Percentiles rank a stretch among this genome's conserved stretches.
Evolutionary conservation across 2,888 invertebrate genomes (phyloP).

Genomic region (Coenonympha arcania): DNA sequence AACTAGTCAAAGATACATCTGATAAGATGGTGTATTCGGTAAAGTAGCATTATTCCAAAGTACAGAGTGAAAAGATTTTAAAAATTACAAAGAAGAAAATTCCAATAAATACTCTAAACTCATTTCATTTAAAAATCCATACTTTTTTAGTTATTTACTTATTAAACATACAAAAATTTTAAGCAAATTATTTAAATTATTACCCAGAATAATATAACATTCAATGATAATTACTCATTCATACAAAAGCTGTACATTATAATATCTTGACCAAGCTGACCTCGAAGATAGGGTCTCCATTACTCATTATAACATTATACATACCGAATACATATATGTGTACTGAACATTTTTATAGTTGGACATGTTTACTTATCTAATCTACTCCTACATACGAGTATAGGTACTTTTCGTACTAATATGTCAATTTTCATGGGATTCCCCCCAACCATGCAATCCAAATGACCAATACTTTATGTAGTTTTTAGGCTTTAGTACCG

Average conservation of each 20-base stretch:
- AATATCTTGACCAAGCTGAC: conserved; percentile 47
- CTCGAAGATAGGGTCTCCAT: conserved; percentile 39
- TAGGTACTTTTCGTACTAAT: too few species aligned
- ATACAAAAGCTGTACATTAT: conserved; percentile 37
- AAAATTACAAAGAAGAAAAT: too few species aligned
- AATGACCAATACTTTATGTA: too few species aligned
- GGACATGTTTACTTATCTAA: not conserved
- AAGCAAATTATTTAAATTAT: not conserved
- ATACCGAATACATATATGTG: not conserved
- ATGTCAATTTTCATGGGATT: too few species aligned
- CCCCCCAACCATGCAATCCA: too few species aligned
- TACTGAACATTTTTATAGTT: not conserved
- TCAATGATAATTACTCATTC: conserved; percentile 37
- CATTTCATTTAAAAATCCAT: too few species aligned
- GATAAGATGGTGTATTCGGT: too few species aligned
- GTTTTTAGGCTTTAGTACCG: too few species aligned
- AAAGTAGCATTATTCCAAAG: too few species aligned
- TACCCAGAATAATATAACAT: conserved; percentile 5
- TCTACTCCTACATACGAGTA: not conserved
- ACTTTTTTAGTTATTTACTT: not conserved
- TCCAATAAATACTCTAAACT: too few species aligned
- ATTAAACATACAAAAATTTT: not conserved
- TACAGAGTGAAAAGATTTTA: too few species aligned
- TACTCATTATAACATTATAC: conserved; percentile 4
- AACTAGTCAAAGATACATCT: not conserved